Evolutionary conservation across 2,888 invertebrate species (phyloP).

Genomic region (Blastobasis lacticolella): DNA sequence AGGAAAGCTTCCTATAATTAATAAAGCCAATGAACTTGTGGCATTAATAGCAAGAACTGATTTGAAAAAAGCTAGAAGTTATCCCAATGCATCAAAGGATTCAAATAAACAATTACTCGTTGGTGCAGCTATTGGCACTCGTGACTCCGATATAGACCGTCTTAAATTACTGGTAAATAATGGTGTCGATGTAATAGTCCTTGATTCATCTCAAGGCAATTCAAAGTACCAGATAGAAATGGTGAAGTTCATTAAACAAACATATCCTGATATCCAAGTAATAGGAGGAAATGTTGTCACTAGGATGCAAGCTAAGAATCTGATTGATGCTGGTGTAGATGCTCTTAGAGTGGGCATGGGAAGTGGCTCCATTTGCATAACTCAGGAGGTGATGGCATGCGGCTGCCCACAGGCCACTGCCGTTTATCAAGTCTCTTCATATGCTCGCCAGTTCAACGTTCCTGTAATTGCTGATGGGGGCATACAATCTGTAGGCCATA

Average conservation of each 20-base stretch:
- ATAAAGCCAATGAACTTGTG: conserved; percentile 89
- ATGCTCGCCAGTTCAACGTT: conserved; percentile 90
- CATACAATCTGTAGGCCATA: conserved; percentile 96
- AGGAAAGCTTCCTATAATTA: conserved; percentile 91
- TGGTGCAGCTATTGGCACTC: conserved; percentile 95
- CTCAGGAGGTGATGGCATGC: conserved; percentile 99
- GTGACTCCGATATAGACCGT: conserved; percentile 87
- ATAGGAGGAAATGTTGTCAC: conserved; percentile 99
- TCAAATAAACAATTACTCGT: conserved; percentile 94
- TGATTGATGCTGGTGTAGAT: conserved; percentile 98
- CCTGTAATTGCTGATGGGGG: conserved; percentile 99
- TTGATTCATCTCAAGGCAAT: conserved; percentile 99
- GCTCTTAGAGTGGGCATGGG: conserved; percentile 99
- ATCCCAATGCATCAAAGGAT: conserved; percentile 98
- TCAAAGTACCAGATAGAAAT: conserved; percentile 96
- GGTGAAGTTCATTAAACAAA: conserved; percentile 91
- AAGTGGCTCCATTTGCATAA: conserved; percentile 98
- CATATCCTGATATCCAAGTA: conserved; percentile 90
- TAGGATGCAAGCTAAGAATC: conserved; percentile 94
- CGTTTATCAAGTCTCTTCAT: conserved; percentile 95
- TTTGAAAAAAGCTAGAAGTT: conserved; percentile 96
- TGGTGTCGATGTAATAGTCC: conserved; percentile 96
- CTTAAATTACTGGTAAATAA: conserved; percentile 86
- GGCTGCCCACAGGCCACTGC: conserved; percentile 98
- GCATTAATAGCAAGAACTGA: conserved; percentile 98